Evolutionary conservation across 1,140 invertebrate genomes (phyloP).

Genomic region (Drosophila tani): DNA sequence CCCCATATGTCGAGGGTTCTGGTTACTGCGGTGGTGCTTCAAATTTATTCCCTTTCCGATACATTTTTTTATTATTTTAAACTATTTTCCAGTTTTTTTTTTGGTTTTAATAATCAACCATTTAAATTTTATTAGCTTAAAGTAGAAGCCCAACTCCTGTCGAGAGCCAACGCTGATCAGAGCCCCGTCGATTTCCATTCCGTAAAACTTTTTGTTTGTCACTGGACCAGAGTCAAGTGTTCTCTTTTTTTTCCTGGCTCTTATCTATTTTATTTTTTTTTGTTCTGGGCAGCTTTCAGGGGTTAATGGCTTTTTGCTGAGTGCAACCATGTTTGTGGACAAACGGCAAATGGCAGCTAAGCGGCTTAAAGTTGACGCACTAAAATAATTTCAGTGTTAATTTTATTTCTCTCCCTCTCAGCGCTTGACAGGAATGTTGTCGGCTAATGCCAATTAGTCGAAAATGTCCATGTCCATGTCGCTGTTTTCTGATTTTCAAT

Average conservation of each 20-base stretch:
- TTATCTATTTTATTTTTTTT: background rate
- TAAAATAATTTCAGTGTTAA: constrained; percentile 81
- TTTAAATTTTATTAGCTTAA: background rate
- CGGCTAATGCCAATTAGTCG: constrained; percentile 73
- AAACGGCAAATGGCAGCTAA: constrained; percentile 55
- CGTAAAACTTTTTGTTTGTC: constrained; percentile 12
- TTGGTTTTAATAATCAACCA: background rate
- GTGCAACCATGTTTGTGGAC: constrained; percentile 44
- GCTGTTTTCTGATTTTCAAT: constrained; percentile 6
- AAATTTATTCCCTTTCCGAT: constrained; percentile 6
- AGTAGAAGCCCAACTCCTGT: background rate
- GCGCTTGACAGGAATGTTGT: constrained; percentile 39
- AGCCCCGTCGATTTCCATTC: constrained; percentile 1
- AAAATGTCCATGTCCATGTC: constrained; percentile 21
- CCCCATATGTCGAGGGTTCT: constrained; percentile 9
- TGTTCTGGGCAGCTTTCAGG: constrained; percentile 1
- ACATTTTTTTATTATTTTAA: background rate
- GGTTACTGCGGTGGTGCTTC: constrained; percentile 5
- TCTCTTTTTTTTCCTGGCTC: background rate
- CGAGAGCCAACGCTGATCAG: background rate
- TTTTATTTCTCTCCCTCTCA: constrained; percentile 49
- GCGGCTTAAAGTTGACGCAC: constrained; percentile 70
- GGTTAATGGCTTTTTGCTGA: constrained; percentile 43
- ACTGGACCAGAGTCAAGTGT: background rate
- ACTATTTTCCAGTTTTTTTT: background rate